Evolutionary conservation across 2,797 vertebrate genomes (phyloP).

Genomic region (Hippocampus kuda): DNA sequence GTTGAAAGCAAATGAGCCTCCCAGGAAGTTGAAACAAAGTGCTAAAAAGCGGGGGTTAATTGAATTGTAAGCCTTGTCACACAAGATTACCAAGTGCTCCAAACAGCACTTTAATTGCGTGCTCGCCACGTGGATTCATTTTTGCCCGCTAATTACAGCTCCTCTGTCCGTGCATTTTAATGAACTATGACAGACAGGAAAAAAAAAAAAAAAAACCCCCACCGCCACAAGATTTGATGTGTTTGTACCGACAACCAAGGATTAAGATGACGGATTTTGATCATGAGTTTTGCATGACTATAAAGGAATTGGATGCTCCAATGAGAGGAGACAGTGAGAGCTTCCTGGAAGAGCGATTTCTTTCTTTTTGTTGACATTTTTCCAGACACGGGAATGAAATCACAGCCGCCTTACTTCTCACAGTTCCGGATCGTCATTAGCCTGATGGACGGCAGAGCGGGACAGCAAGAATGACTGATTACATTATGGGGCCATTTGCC

Average conservation of each 20-base stretch:
- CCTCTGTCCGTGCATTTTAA: conserved; percentile 58
- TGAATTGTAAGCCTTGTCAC: conserved; percentile 72
- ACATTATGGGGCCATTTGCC: conserved; percentile 50
- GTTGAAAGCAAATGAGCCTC: conserved; percentile 66
- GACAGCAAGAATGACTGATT: conserved; percentile 52
- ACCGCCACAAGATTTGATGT: not conserved
- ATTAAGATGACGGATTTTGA: not conserved
- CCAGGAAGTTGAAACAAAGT: conserved; percentile 70
- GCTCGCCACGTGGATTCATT: conserved; percentile 73
- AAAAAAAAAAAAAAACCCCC: conserved; percentile 18
- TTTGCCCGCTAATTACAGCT: conserved; percentile 65
- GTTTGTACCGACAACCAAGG: not conserved
- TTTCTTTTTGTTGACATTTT: conserved; percentile 2
- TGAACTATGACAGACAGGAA: conserved; percentile 48
- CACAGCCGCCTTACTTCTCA: conserved; percentile 36
- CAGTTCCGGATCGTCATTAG: conserved; percentile 44
- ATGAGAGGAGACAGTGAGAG: not conserved
- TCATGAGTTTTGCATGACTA: not conserved
- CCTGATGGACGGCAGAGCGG: conserved; percentile 46
- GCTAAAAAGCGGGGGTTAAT: conserved; percentile 69
- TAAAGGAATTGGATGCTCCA: not conserved
- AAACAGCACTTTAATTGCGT: conserved; percentile 71
- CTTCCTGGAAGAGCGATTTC: not conserved
- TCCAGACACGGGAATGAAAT: conserved; percentile 36
- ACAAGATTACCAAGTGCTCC: conserved; percentile 67